Base-by-base conservation (phyloP, 2,888 invertebrate genomes). In the Leptodirus hochenwartii region DNA sequence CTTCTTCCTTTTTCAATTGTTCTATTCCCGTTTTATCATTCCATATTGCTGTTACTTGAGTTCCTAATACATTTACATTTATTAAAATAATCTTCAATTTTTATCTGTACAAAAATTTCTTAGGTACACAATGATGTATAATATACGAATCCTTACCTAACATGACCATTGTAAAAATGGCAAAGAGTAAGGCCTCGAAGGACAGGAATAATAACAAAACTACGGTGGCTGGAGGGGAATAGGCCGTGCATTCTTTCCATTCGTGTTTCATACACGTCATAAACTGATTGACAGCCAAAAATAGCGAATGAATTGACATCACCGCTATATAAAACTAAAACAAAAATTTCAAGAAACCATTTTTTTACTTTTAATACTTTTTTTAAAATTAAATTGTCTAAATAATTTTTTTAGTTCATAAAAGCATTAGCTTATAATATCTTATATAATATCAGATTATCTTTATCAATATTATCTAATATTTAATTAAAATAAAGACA, bases 21-120 rank as follows among this genome's bases (percentile, higher is more conserved):
- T 96, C 96, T 42, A 96, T 96, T 23, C 93, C 93, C 43, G 98
- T 98, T 63, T 98, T 91, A 57, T 99, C 98, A 48, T 88, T 87
- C 74, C 93, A 90, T 49, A 98, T 96, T 15, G 96, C 93, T 50
- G 88, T 87, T 23, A 98, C 58, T 56, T 95, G 95, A 12, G 36
- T 34, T 8, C 20, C 20, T n/a, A n/a, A n/a, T n/a, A n/a, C n/a
- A n/a, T n/a, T n/a, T n/a, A n/a, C n/a, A n/a, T n/a, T n/a, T n/a
- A n/a, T 9, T 5, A 17, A n/a, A 12, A 17, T 12, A 28, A 10
- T 20, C 14, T n/a, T 17, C 8, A 8, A 17, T 6, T 11, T 9
- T 9, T 22, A 34, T 47, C 33, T 44, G 44, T n/a, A n/a, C n/a
- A n/a, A n/a, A n/a, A n/a, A n/a, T n/a, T n/a, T n/a, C n/a, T n/a